Base-by-base conservation (phyloP, 2,113 vertebrate species). In the Acrocephalus arundinaceus region DNA sequence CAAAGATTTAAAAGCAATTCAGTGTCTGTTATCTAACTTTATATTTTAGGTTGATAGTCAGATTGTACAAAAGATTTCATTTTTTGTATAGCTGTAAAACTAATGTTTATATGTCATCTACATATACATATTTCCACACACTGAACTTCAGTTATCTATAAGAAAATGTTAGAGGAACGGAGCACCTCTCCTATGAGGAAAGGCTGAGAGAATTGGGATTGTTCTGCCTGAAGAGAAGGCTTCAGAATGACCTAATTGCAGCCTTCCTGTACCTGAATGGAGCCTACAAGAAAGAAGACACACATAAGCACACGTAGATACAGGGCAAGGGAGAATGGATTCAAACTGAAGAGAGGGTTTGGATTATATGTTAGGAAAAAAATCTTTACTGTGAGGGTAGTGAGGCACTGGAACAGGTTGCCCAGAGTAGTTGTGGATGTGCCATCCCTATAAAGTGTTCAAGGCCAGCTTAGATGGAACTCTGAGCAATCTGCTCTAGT, bases 301-400 rank as follows among this genome's bases (percentile, higher is more conserved):
- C 11, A 59, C 6, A 37, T 5, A 77, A 52, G 55, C 39, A 22
- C 37, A 45, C 0, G 0, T 15, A 59, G 31, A 35, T 51, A 37
- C 63, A 61, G 27, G 18, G 18, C 33, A 54, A 46, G 33, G 46
- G 15, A n/a, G 5, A 39, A n/a, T n/a, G n/a, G 8, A 33, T 54
- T 20, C 65, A n/a, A 46, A 46, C 48, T 33, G 31, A 61, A 54
- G 27, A 61, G 15, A 20, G 23, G 8, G 8, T 45, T 61, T 27
- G 54, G 18, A 37, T 54, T 28, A 54, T 13, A 37, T 19, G 2
- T 28, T 45, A 39, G 39, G 27, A 70, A 87, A 49, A 67, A 46
- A 28, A 5, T 59, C 73, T 87, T 61, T 52, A 37, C 15, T 61
- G 27, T 68, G 33, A 45, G 33, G 11, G 8, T 52, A 21, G 7